Evolutionary conservation across 2,797 vertebrate species (phyloP), one percentile per base, ranked within the genome.

Genomic region (Oreochromis grahami): DNA sequence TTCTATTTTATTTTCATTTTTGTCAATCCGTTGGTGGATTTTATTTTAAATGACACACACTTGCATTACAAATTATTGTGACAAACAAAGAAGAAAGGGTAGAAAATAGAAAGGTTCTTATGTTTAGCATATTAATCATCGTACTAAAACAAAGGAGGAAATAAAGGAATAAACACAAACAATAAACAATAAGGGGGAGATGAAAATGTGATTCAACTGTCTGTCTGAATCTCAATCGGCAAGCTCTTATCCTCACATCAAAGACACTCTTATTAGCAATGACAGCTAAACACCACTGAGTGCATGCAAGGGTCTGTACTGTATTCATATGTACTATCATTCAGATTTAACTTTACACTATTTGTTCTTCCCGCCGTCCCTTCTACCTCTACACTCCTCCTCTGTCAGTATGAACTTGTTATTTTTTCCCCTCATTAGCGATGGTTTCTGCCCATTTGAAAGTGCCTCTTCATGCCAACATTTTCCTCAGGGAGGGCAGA

Each of bases 371-470:
- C 82, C 52, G 48, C 78, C 45, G 12, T 86, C 86, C 77, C 51
- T 76, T 70, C 78, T 78, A 80, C 81, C 82, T 65, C 58, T 21
- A 10, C 21, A n/a, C 60, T 74, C 52, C 29, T 65, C 82, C 81
- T 56, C 77, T 53, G n/a, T 79, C 86, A 15, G 24, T 88, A 91
- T 91, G 83, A 88, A 88, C 76, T 82, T 81, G 81, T 93, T 93
- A 90, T 90, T 91, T 92, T 86, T 83, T 1, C 2, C 88, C 87
- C 93, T 95, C 92, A 92, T 94, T 95, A 93, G 91, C 26, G 76
- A 88, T 91, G 82, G 88, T 92, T 94, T 94, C 92, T 93, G 93
- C 93, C 89, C 89, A 94, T 94, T 93, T 93, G 84, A 86, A 82
- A 84, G 84, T 14, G 78, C 74, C 80, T 92, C 87, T 92, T 87